phyloP scores from a whole-genome alignment of 2,888 invertebrate genomes.

The Stenchaetothrips biformis region DNA sequence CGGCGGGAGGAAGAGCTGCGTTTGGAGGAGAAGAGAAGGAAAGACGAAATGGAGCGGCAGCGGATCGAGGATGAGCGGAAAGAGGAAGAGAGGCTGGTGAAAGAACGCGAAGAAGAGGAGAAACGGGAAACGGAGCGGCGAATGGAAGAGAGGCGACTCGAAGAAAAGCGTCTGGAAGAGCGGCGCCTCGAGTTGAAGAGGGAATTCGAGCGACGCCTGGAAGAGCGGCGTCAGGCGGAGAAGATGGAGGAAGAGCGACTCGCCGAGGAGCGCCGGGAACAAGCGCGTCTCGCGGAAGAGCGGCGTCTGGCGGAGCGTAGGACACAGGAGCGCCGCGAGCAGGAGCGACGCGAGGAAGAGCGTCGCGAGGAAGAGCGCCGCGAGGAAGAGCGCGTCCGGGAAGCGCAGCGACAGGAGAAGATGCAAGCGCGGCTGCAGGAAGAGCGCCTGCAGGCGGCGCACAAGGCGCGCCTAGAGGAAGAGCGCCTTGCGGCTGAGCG shows the following conservation, averaged over 20 bases:
- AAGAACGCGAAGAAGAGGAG: not conserved
- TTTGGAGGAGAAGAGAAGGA: not conserved
- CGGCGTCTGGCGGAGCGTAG: not conserved
- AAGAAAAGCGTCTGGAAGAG: not conserved
- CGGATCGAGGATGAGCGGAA: not conserved
- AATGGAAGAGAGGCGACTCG: not conserved
- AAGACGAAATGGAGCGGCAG: not conserved
- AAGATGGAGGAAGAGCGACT: not conserved
- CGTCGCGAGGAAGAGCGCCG: not conserved
- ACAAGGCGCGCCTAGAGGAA: not conserved
- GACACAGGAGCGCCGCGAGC: not conserved
- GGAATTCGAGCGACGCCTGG: not conserved
- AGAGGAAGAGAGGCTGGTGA: conserved; percentile 3
- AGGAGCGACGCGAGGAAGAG: not conserved
- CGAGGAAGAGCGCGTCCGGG: not conserved
- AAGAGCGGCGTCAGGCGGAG: not conserved
- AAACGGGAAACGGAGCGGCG: not conserved
- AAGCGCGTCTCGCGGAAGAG: not conserved
- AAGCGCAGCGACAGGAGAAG: not conserved
- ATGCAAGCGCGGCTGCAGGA: not conserved
- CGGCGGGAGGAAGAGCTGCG: not conserved
- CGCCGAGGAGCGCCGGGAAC: not conserved
- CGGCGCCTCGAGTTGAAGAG: not conserved
- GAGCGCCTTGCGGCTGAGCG: not conserved
- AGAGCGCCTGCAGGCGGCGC: not conserved